Conservation (phyloP, 2,113 vertebrate species). For the Promerops cafer region DNA sequence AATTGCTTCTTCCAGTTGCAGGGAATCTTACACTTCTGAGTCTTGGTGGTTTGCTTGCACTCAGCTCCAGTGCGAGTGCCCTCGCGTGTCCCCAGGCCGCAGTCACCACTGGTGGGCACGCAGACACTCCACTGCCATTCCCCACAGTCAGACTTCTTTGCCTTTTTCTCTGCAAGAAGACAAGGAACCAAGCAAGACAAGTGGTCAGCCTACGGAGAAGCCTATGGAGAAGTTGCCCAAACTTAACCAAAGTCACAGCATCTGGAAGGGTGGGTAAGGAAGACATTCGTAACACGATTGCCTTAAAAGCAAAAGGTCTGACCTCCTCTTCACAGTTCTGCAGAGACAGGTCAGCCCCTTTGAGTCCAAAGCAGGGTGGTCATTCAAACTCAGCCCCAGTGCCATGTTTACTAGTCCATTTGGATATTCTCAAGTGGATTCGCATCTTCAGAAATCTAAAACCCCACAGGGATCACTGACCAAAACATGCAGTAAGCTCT, state of each 20-base stretch:
- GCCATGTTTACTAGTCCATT: background rate
- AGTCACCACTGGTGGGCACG: conserved; percentile 90
- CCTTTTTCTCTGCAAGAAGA: conserved; percentile 83
- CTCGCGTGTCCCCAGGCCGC: conserved; percentile 91
- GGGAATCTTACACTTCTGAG: conserved; percentile 97
- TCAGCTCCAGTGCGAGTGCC: conserved; percentile 87
- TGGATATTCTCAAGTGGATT: background rate
- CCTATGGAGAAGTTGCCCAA: background rate
- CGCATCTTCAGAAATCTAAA: background rate
- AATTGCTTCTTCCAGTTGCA: conserved; percentile 99
- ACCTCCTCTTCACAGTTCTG: background rate
- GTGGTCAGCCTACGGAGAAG: background rate
- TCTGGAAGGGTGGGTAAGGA: background rate
- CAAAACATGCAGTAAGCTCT: background rate
- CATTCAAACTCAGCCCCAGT: background rate
- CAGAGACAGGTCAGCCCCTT: background rate
- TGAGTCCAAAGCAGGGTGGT: background rate
- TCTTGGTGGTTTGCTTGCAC: conserved; percentile 96
- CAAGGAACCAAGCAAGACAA: background rate
- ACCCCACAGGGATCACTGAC: background rate
- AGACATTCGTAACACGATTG: accelerated
- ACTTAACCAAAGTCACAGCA: background rate
- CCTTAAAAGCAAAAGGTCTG: background rate
- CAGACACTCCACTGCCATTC: conserved; percentile 98
- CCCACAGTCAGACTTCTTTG: conserved; percentile 92